These are phyloP conservation scores for Pelobates fuscus DNA, from an alignment of 2,113 vertebrate species.

Conservation along the genomic window DNA sequence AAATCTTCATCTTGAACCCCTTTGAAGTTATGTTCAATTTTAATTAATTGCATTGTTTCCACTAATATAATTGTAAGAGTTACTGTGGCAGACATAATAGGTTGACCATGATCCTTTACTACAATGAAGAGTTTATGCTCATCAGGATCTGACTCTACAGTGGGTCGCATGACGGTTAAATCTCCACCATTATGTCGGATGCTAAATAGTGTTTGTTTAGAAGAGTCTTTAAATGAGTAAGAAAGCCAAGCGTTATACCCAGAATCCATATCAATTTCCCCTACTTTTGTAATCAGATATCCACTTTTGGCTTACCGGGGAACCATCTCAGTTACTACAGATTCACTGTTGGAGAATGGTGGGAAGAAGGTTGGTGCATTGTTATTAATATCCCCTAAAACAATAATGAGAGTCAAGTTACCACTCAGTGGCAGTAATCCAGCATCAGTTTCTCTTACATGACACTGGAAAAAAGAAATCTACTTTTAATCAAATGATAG, in stretches of 20 bases:
- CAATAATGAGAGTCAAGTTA: constrained; percentile 62
- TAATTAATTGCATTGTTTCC: constrained; percentile 9
- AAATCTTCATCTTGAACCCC: constrained; percentile 29
- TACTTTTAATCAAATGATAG: constrained; percentile 68
- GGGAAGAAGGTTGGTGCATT: constrained; percentile 62
- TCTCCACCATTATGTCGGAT: constrained; percentile 59
- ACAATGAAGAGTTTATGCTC: constrained; percentile 58
- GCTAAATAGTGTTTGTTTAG: constrained; percentile 54
- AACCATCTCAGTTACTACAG: constrained; percentile 46
- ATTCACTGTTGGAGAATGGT: constrained; percentile 42
- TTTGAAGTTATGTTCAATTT: constrained; percentile 6
- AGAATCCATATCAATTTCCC: constrained; percentile 66
- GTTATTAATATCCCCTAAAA: constrained; percentile 77
- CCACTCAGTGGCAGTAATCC: constrained; percentile 62
- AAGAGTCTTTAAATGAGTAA: constrained; percentile 74
- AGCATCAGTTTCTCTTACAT: constrained; percentile 64
- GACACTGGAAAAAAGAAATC: constrained; percentile 63
- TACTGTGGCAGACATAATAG: constrained; percentile 54
- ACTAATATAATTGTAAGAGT: constrained; percentile 57
- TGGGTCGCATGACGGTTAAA: constrained; percentile 57
- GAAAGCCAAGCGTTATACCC: constrained; percentile 82
- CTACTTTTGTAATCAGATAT: constrained; percentile 66
- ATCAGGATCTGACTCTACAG: constrained; percentile 65
- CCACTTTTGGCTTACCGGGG: constrained; percentile 51
- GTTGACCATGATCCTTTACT: constrained; percentile 62